A percentile compares a stretch with the other conserved stretches of the same genome.
phyloP scores from a whole-genome alignment of 2,888 invertebrate genomes.

The Drosophila putrida region DNA sequence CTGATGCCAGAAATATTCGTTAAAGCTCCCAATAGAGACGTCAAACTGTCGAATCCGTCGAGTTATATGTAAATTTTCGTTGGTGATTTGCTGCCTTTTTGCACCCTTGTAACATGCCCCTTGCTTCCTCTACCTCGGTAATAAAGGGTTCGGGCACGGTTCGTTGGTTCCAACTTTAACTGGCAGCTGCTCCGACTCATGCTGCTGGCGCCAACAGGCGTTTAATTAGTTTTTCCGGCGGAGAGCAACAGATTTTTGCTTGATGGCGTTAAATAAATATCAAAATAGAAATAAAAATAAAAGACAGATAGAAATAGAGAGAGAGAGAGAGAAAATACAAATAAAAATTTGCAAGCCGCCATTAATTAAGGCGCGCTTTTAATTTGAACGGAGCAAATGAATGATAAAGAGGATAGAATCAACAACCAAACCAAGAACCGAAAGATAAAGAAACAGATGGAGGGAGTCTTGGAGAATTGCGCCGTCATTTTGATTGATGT shows the following conservation, averaged over 20 bases:
- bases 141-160: conserved; percentile 53
- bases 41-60: conserved; percentile 14
- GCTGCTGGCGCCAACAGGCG: conserved; percentile 43
- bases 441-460: not conserved
- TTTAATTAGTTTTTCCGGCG: conserved; percentile 70
- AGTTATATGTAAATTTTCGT: conserved; percentile 62
- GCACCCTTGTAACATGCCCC: conserved; percentile 11
- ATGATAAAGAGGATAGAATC: conserved; percentile 17
- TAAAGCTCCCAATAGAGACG: conserved; percentile 26
- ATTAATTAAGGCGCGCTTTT: conserved; percentile 62
- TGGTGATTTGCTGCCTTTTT: conserved; percentile 50
- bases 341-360: conserved; percentile 45
- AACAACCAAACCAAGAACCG: conserved; percentile 4
- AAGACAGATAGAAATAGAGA: not conserved
- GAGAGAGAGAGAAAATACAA: not conserved
- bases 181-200: conserved; percentile 22
- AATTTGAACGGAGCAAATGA: conserved; percentile 42
- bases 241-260: conserved; percentile 55
- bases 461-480: conserved; percentile 2
- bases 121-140: not conserved
- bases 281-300: conserved; percentile 14
- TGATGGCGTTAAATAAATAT: conserved; percentile 43
- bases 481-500: conserved; percentile 68
- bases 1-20: conserved; percentile 21
- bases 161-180: conserved; percentile 45